Conservation (phyloP, 2,113 vertebrate genomes). For the Pseudopipra pipra region DNA sequence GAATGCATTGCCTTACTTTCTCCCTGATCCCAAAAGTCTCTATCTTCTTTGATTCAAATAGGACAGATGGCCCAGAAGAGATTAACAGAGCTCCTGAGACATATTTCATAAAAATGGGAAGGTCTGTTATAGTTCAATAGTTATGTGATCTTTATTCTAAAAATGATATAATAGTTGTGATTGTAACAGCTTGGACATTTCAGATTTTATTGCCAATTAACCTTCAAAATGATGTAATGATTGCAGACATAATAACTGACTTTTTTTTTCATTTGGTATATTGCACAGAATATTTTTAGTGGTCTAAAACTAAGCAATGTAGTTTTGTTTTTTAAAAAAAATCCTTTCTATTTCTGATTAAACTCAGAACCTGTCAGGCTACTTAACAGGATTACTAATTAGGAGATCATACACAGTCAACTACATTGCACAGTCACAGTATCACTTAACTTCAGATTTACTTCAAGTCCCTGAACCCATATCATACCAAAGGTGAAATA, state of each 20-base stretch:
- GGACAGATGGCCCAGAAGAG: conserved; percentile 55
- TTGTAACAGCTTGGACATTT: conserved; percentile 61
- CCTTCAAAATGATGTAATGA: conserved; percentile 59
- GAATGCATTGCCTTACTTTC: conserved; percentile 22
- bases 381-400: neutral
- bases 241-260: neutral
- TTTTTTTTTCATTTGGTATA: neutral
- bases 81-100: conserved; percentile 49
- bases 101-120: conserved; percentile 38
- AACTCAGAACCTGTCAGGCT: neutral
- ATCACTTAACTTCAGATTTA: neutral
- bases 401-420: neutral
- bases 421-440: neutral
- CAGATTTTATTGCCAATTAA: conserved; percentile 61
- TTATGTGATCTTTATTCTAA: conserved; percentile 61
- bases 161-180: conserved; percentile 47
- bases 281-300: neutral
- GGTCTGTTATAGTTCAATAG: conserved; percentile 45
- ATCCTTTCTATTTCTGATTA: neutral
- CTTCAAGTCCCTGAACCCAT: neutral
- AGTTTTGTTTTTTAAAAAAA: neutral
- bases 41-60: conserved; percentile 15
- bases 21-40: neutral
- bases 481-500: neutral
- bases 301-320: neutral